Base-by-base conservation (phyloP, 2,797 vertebrate genomes). In the Amblyopsis hoosieri region DNA sequence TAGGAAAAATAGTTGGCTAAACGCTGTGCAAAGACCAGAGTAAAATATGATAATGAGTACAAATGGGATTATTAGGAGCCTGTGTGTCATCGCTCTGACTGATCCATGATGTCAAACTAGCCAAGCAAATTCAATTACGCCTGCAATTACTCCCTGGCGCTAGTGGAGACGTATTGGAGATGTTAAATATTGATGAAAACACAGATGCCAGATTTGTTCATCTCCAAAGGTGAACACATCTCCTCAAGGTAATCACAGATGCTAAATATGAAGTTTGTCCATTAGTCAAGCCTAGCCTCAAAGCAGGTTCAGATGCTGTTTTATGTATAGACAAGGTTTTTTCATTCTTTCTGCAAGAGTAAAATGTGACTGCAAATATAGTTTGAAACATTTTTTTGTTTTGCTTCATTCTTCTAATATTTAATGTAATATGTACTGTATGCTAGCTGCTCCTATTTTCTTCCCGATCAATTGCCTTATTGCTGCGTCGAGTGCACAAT, bases 101-200 rank as follows among this genome's bases (percentile, higher is more conserved):
- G 91, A 92, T 89, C 89, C 90, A 79, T 68, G 82, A 90, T 89
- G 90, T 90, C 90, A 88, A 92, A 85, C 87, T 84, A 89, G 84
- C 90, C 91, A 93, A 92, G 91, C 91, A 91, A 93, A 93, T 93
- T 93, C 90, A 93, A 93, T 94, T 92, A 93, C 85, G 82, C 78
- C 75, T 61, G 82, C 91, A 90, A 93, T 92, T 91, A 92, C 89
- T 91, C 86, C 79, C 78, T 66, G 78, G 87, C 72, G 75, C 86
- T 86, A 88, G 80, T 89, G 88, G 86, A 93, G 92, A 94, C 69
- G 84, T 91, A 94, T 92, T 62, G 86, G 80, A 62, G 80, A 89
- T 62, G 86, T 93, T 91, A 91, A 92, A 92, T 92, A 92, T 92
- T 92, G 90, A 93, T 91, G 80, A 83, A 86, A 89, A 90, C 86